These are phyloP conservation scores for Acanthurus lineatus DNA, from an alignment of 2,797 vertebrate genomes.

Conservation along the genomic window DNA sequence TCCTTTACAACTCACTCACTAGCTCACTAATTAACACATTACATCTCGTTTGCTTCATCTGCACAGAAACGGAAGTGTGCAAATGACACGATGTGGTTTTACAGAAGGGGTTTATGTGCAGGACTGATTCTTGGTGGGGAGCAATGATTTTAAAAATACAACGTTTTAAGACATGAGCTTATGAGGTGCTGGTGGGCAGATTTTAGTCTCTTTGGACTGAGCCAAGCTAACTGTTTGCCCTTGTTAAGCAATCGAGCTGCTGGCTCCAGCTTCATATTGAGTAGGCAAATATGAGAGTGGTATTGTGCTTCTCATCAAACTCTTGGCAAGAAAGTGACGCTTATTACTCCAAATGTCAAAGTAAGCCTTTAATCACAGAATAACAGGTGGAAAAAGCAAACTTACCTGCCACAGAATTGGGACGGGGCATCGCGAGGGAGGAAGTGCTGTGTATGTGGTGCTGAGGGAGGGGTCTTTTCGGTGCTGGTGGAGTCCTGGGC, in stretches of 20 bases:
- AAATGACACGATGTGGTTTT: slow-evolving; percentile 23
- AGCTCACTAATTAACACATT: slow-evolving; percentile 44
- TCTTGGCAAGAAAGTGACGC: not conserved
- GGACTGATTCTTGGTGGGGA: slow-evolving; percentile 25
- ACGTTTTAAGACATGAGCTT: slow-evolving; percentile 31
- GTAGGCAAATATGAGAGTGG: not conserved
- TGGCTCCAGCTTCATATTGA: slow-evolving; percentile 7
- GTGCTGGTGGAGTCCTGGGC: slow-evolving; percentile 79
- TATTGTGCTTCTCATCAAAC: not conserved
- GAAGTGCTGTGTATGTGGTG: slow-evolving; percentile 81
- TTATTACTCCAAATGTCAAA: not conserved
- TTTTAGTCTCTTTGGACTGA: slow-evolving; percentile 22
- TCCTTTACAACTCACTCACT: slow-evolving; percentile 43
- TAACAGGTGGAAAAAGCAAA: not conserved
- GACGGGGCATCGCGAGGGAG: slow-evolving; percentile 92
- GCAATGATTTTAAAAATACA: slow-evolving; percentile 46
- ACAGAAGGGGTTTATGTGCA: not conserved
- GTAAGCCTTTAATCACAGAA: not conserved
- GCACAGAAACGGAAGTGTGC: slow-evolving; percentile 26
- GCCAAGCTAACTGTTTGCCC: not conserved
- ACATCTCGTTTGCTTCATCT: slow-evolving; percentile 34
- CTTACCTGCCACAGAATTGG: slow-evolving; percentile 98
- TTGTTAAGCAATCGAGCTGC: not conserved
- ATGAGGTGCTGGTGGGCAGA: not conserved
- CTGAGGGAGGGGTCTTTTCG: slow-evolving; percentile 87